Base-by-base conservation (phyloP, 2,113 vertebrate genomes). In the Melospiza georgiana region DNA sequence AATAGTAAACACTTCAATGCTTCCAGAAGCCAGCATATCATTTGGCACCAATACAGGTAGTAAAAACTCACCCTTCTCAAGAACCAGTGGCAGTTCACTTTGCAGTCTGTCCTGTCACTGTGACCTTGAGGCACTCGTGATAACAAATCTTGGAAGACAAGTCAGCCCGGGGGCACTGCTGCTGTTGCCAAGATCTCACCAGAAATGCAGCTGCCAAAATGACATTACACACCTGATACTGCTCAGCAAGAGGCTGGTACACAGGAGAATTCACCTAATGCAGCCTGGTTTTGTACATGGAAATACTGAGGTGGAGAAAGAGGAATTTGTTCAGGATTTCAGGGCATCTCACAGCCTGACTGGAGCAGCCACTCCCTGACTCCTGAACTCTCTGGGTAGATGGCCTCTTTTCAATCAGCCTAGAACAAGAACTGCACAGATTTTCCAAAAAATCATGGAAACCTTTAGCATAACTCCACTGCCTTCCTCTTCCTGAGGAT, bases 101-200 rank as follows among this genome's bases (percentile, higher is more conserved):
- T 54, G 37, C 46, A 73, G 31, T 41, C 57, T 89, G 17, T 76
- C n/a, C 25, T 67, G 39, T 61, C 63, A 35, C 55, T 48, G 31
- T 12, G 6, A 27, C n/a, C 31, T 46, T 4, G 5, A n/a, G 31
- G 7, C 24, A 20, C 24, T 51, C 21, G 3, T 21, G 61, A 48
- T 65, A 10, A 15, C 49, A 59, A 27, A 55, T 18, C 16, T 44
- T 71, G 22, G 16, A 67, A 66, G 27, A 54, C n/a, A 65, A 65
- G 21, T 27, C 44, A 74, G 39, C 6, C 54, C 49, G 48, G 0
- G 0, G 23, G 28, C 63, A 48, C 21, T 41, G 10, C 33, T 87
- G 5, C 33, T 44, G 24, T 8, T 31, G 27, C 16, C 27, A 39
- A 86, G 15, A 16, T 11, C 5, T 12, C 46, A 69, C 14, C 46